Base-by-base conservation (phyloP, 1,140 invertebrate species). In the Choristoneura fumiferana region DNA sequence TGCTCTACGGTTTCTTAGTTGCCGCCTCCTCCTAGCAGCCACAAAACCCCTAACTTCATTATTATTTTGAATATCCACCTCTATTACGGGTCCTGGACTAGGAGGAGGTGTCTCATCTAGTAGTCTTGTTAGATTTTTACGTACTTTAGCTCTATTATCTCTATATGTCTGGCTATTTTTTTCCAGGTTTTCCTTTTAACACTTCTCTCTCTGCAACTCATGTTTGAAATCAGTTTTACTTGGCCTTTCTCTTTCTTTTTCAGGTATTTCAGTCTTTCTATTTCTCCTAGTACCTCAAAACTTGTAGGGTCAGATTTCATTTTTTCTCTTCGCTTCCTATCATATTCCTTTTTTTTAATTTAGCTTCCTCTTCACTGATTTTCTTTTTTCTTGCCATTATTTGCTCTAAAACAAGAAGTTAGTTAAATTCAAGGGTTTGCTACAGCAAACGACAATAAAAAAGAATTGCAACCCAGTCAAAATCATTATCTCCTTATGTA, bases 401-500 rank as follows among this genome's bases (percentile, higher is more conserved):
- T 63, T 58, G 39, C 29, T 15, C 53, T 58, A 57, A 5, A 40
- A 54, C 34, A 57, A 62, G 33, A 57, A 38, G 37, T 49, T 13
- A 61, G 53, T 10, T 39, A 62, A 54, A 13, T 54, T 54, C 13
- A 54, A 67, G n/a, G n/a, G n/a, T n/a, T n/a, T n/a, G n/a, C n/a
- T n/a, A n/a, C n/a, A n/a, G n/a, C n/a, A n/a, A n/a, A n/a, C n/a
- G n/a, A n/a, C n/a, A n/a, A n/a, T n/a, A n/a, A n/a, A n/a, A n/a
- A n/a, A n/a, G 43, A 38, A 61, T n/a, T n/a, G n/a, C n/a, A n/a
- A 63, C 8, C 36, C 45, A 54, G n/a, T n/a, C n/a, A 54, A 59
- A 52, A 60, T 57, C 58, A 60, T 60, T 57, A 45, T 53, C 58
- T 64, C 61, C n/a, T 58, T 49, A 59, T 53, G n/a, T n/a, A n/a